phyloP scores from a whole-genome alignment of 2,797 vertebrate species.

The Eulemur albifrons region DNA sequence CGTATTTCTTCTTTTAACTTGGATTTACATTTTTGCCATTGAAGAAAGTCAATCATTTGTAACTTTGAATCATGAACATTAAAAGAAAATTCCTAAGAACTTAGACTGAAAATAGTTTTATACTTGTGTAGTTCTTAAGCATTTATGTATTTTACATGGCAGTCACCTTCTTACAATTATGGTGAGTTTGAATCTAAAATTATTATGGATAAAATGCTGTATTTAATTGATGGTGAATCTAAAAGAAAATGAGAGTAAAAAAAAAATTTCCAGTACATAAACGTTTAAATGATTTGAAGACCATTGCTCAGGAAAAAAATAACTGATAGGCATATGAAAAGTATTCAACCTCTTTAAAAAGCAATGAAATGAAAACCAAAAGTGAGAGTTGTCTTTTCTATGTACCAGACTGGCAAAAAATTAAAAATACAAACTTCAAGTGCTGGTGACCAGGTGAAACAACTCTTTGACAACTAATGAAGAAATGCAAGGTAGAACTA shows the following conservation, averaged over 20 bases:
- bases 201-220: background rate
- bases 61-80: background rate
- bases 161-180: background rate
- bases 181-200: conserved; percentile 7
- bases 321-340: background rate
- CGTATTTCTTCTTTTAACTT: background rate
- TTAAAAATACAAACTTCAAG: background rate
- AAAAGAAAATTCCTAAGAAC: background rate
- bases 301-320: background rate
- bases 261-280: background rate
- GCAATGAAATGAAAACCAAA: background rate
- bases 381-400: background rate
- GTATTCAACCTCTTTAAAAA: background rate
- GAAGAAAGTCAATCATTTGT: background rate
- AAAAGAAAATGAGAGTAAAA: background rate
- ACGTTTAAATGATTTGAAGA: background rate
- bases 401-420: background rate
- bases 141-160: background rate
- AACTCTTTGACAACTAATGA: background rate
- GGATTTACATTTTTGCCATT: background rate
- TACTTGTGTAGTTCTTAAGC: background rate
- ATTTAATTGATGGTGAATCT: background rate
- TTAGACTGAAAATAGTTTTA: background rate
- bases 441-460: background rate
- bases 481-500: background rate